phyloP scores from a whole-genome alignment of 2,888 invertebrate genomes.

The Drosophila colorata region DNA sequence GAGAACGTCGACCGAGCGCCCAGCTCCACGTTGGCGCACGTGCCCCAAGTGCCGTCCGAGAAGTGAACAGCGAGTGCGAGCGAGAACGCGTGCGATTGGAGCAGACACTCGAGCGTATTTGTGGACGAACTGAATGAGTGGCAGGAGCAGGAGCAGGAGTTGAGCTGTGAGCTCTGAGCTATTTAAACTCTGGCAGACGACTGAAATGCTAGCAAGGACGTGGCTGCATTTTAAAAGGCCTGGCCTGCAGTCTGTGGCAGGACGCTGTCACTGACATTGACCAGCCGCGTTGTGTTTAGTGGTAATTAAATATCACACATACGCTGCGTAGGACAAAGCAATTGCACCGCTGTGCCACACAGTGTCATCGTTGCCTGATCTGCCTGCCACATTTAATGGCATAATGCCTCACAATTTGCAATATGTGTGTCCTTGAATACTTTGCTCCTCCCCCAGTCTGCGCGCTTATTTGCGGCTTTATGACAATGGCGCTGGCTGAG shows the following conservation, averaged over 20 bases:
- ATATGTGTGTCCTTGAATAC: slow-evolving; percentile 59
- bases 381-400: slow-evolving; percentile 49
- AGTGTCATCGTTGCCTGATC: slow-evolving; percentile 12
- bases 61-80: slow-evolving; percentile 9
- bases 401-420: slow-evolving; percentile 46
- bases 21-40: slow-evolving; percentile 56
- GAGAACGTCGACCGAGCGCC: slow-evolving; percentile 13
- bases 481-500: background rate
- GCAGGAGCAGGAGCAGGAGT: slow-evolving; percentile 4
- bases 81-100: slow-evolving; percentile 5
- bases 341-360: background rate
- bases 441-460: background rate
- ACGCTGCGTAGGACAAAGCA: slow-evolving; percentile 39
- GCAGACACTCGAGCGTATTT: slow-evolving; percentile 5
- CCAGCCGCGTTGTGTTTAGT: slow-evolving; percentile 5
- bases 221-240: slow-evolving; percentile 42
- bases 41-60: slow-evolving; percentile 51
- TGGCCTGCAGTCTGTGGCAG: background rate
- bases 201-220: slow-evolving; percentile 64
- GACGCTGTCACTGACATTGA: slow-evolving; percentile 29
- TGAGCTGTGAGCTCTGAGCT: slow-evolving; percentile 3
- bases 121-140: slow-evolving; percentile 50
- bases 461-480: too few species aligned
- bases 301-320: slow-evolving; percentile 55
- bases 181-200: slow-evolving; percentile 40